Evolutionary conservation across 2,888 invertebrate genomes (phyloP).

Genomic region (Acrobasis consociella): DNA sequence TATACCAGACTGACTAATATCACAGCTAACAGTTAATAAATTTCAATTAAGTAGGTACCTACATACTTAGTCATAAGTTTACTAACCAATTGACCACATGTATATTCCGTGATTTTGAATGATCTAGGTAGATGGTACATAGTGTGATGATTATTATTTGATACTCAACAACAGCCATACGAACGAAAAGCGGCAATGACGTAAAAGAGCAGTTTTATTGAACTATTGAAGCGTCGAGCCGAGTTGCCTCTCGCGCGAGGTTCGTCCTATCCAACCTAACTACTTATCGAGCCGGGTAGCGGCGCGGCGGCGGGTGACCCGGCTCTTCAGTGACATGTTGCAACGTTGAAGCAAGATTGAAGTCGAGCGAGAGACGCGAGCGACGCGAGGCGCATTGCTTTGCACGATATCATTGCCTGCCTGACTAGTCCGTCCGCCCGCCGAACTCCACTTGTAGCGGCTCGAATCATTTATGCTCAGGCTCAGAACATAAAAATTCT

Average conservation of each 20-base stretch:
- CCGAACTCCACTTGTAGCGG: neutral
- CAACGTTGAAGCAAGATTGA: conserved; percentile 32
- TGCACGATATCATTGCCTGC: conserved; percentile 16
- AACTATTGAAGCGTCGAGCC: neutral
- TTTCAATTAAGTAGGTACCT: no score
- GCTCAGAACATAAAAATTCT: no score
- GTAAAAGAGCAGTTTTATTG: conserved; percentile 17
- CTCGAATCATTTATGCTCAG: neutral
- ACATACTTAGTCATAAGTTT: no score
- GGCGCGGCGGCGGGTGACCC: conserved; percentile 27
- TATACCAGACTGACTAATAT: no score
- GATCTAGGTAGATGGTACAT: no score
- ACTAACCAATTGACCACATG: conserved; percentile 9
- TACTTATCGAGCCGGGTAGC: conserved; percentile 27
- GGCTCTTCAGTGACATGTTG: conserved; percentile 34
- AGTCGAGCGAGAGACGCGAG: conserved; percentile 19
- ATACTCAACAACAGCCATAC: neutral
- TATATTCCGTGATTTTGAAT: neutral
- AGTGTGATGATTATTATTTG: no score
- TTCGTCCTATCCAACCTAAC: conserved; percentile 2
- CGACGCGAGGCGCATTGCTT: conserved; percentile 30
- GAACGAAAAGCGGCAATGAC: neutral
- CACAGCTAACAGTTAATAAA: no score
- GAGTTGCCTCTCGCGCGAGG: conserved; percentile 22
- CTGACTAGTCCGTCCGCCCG: conserved; percentile 3